phyloP scores from a whole-genome alignment of 2,888 invertebrate genomes.

The Agonopterix arenella region DNA sequence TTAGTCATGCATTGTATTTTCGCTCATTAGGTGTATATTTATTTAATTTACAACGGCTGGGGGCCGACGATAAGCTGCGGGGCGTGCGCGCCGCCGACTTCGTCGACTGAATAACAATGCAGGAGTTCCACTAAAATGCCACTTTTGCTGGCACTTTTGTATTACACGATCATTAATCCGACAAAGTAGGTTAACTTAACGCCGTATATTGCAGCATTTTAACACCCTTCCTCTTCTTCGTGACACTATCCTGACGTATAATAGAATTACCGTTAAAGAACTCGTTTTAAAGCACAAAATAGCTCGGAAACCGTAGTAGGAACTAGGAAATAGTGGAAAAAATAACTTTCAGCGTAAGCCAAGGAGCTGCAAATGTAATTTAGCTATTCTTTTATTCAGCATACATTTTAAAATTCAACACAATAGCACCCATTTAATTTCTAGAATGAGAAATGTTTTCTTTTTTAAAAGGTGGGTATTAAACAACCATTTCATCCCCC shows the following conservation, averaged over 20 bases:
- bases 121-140: constrained; percentile 55
- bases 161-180: constrained; percentile 33
- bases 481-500: constrained; percentile 18
- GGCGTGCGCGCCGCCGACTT: constrained; percentile 62
- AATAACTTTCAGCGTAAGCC: constrained; percentile 22
- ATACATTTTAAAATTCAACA: neutral
- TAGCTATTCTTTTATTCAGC: constrained; percentile 27
- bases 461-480: neutral
- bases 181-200: constrained; percentile 13
- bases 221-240: constrained; percentile 20
- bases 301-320: constrained; percentile 19
- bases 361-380: constrained; percentile 36
- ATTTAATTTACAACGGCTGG: constrained; percentile 76
- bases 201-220: constrained; percentile 31
- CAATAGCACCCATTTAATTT: neutral
- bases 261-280: constrained; percentile 40
- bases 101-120: constrained; percentile 73
- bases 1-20: constrained; percentile 72
- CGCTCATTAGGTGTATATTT: constrained; percentile 75
- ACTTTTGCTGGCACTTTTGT: constrained; percentile 21
- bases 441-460: neutral
- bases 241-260: constrained; percentile 35
- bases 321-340: constrained; percentile 23
- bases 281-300: constrained; percentile 27
- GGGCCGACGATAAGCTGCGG: constrained; percentile 67